Evolutionary conservation across 2,797 vertebrate genomes (phyloP).

Genomic region (Apodemus agrarius): DNA sequence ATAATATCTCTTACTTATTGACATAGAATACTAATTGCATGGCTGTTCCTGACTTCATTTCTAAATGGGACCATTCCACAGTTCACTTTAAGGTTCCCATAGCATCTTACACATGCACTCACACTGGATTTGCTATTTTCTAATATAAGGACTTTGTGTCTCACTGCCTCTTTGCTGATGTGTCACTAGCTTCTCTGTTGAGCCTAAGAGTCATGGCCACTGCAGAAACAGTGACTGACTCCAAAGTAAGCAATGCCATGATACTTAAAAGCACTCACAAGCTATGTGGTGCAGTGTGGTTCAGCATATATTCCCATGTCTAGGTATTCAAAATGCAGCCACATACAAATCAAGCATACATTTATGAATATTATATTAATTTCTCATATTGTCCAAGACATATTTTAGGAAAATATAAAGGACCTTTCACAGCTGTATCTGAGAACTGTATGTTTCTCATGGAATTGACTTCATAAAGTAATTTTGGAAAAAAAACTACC

Average conservation of each 20-base stretch:
- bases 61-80: neutral
- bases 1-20: neutral
- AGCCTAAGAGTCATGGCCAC: neutral
- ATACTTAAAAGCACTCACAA: slow-evolving; percentile 29
- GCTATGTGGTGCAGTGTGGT: neutral
- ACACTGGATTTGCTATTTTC: neutral
- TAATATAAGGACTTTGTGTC: neutral
- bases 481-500: neutral
- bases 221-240: slow-evolving; percentile 1
- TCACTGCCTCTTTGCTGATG: neutral
- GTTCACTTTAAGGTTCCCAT: neutral
- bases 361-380: slow-evolving; percentile 22
- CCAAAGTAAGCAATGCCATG: slow-evolving; percentile 45
- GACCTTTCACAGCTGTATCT: slow-evolving; percentile 17
- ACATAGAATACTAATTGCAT: neutral
- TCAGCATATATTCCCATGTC: neutral
- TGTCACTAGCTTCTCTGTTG: neutral
- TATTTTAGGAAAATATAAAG: slow-evolving; percentile 29
- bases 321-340: slow-evolving; percentile 25
- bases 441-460: slow-evolving; percentile 21
- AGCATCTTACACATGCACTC: rapidly evolving
- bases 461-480: slow-evolving; percentile 47
- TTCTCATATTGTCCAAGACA: neutral
- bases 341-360: slow-evolving; percentile 53
- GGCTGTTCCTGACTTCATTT: slow-evolving; percentile 29